phyloP scores from a whole-genome alignment of 2,888 invertebrate species.

The Helleia helle region DNA sequence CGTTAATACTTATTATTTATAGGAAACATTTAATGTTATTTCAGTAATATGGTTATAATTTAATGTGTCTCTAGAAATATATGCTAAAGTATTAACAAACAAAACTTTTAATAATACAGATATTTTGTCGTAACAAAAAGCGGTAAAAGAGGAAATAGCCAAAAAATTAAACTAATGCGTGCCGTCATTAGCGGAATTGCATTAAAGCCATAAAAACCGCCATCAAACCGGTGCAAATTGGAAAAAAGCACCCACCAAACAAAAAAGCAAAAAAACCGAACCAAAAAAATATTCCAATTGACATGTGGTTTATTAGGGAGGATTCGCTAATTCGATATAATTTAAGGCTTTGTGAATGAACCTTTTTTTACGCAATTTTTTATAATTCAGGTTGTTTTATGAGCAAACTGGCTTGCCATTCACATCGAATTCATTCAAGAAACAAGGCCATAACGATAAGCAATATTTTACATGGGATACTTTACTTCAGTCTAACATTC shows the following conservation, averaged over 20 bases:
- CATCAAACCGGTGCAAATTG: conserved; percentile 54
- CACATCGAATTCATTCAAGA: no score
- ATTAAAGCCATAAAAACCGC: conserved; percentile 48
- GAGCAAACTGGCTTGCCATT: no score
- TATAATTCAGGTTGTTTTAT: not conserved
- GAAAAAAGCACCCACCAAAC: conserved; percentile 32
- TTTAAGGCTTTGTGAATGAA: conserved; percentile 31
- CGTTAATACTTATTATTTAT: no score
- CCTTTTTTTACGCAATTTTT: conserved; percentile 17
- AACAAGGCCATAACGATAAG: no score
- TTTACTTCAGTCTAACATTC: no score
- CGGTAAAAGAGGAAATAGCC: conserved; percentile 19
- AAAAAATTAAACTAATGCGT: conserved; percentile 38
- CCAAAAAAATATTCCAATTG: conserved; percentile 39
- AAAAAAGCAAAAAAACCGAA: conserved; percentile 23
- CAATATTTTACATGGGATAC: no score
- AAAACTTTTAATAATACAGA: not conserved
- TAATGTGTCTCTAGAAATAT: no score
- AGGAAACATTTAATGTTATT: no score
- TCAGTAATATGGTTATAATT: no score
- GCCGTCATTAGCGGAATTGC: conserved; percentile 55
- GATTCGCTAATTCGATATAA: conserved; percentile 48
- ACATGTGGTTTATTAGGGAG: conserved; percentile 42
- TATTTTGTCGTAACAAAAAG: not conserved
- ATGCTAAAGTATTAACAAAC: no score